Evolutionary conservation across 2,113 vertebrate genomes (phyloP).

Genomic region (Neodon shergylaensis): DNA sequence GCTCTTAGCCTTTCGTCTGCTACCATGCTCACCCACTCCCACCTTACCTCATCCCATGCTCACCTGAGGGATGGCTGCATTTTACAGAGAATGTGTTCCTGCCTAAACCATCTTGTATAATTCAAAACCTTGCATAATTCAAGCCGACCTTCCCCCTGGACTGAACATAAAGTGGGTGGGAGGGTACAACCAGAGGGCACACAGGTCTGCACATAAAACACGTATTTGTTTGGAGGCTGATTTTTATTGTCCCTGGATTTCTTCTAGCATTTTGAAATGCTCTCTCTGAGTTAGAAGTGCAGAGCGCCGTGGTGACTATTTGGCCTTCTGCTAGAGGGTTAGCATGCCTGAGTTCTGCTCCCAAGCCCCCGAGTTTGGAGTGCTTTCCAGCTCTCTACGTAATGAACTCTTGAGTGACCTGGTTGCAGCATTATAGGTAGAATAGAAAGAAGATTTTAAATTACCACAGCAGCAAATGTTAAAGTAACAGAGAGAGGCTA

Average conservation of each 20-base stretch:
- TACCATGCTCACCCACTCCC: background rate
- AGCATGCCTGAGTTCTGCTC: background rate
- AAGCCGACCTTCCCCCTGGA: constrained; percentile 51
- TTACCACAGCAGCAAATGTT: constrained; percentile 33
- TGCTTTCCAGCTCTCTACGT: constrained; percentile 32
- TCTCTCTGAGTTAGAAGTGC: constrained; percentile 60
- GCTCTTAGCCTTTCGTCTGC: background rate
- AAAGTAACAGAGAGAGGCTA: constrained; percentile 18
- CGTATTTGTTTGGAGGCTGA: constrained; percentile 51
- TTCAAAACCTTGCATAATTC: constrained; percentile 65
- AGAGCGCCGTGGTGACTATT: background rate
- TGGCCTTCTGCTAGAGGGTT: constrained; percentile 27
- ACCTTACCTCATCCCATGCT: too few species aligned
- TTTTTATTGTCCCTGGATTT: constrained; percentile 66
- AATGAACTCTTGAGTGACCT: constrained; percentile 59
- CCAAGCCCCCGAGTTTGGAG: background rate
- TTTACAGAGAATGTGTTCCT: constrained; percentile 54
- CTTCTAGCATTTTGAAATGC: constrained; percentile 70
- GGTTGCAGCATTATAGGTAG: constrained; percentile 33
- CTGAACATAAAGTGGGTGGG: background rate
- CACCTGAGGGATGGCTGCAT: background rate
- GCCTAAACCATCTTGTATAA: constrained; percentile 54
- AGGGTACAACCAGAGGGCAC: background rate
- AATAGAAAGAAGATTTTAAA: constrained; percentile 42
- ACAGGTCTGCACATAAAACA: constrained; percentile 61